Evolutionary conservation across 2,113 vertebrate species (phyloP).

Genomic region (Ondatra zibethicus): DNA sequence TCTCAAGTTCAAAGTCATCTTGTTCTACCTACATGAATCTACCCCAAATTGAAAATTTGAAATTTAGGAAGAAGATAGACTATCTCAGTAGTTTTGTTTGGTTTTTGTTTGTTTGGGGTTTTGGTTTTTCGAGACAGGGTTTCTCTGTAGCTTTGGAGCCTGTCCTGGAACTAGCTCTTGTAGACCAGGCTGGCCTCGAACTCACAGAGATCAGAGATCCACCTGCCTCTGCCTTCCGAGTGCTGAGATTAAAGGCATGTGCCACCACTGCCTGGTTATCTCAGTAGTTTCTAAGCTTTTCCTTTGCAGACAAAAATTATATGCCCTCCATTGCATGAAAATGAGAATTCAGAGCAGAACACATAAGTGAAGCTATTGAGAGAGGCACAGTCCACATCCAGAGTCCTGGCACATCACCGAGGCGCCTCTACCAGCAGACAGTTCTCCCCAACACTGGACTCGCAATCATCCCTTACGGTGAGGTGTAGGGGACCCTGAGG

Average conservation of each 20-base stretch:
- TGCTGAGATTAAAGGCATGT: too few relatives aligned
- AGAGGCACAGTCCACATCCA: background rate
- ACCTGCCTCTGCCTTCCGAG: too few relatives aligned
- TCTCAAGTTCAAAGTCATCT: background rate
- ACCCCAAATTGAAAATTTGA: background rate
- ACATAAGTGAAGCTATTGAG: background rate
- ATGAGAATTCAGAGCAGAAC: background rate
- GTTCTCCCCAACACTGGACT: background rate
- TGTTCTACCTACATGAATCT: background rate
- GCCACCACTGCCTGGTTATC: background rate
- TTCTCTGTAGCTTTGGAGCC: too few relatives aligned
- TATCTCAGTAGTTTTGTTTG: background rate
- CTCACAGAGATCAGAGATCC: too few relatives aligned
- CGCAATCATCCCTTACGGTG: background rate
- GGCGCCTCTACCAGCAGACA: background rate
- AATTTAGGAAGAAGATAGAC: slow-evolving; percentile 15
- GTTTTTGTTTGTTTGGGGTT: too few relatives aligned
- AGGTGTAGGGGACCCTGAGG: background rate
- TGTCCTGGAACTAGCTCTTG: too few relatives aligned
- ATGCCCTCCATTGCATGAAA: background rate
- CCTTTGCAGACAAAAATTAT: slow-evolving; percentile 12
- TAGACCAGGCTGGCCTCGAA: too few relatives aligned
- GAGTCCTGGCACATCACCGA: background rate
- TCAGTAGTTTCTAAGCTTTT: slow-evolving; percentile 5
- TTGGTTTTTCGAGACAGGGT: too few relatives aligned